Evolutionary conservation across 2,113 vertebrate genomes (phyloP).

Genomic region (Otus sunia): DNA sequence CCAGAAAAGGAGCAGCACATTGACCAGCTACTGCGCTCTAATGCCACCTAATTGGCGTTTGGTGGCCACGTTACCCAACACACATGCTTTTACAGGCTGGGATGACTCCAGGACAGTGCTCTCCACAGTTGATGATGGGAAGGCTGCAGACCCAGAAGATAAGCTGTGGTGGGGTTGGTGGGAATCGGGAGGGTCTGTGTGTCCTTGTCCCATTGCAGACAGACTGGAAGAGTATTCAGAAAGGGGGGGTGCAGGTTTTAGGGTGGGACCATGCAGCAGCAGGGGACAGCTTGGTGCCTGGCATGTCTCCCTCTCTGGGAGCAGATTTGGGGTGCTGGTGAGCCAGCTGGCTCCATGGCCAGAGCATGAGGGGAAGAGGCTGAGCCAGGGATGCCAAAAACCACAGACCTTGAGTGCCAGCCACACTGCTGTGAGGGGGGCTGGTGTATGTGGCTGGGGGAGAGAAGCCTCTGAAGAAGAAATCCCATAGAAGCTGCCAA

Average conservation of each 20-base stretch:
- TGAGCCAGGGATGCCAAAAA: not conserved
- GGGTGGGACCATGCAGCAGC: not conserved
- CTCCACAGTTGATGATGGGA: not conserved
- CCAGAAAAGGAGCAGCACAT: not conserved
- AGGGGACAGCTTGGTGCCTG: not conserved
- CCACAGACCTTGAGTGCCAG: too few species aligned
- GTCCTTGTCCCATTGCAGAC: not conserved
- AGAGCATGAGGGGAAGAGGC: not conserved
- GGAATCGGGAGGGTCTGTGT: rapidly evolving
- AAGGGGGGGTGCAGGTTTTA: rapidly evolving
- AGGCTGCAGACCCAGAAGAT: not conserved
- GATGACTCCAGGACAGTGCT: not conserved
- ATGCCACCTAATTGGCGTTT: not conserved
- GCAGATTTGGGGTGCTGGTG: not conserved
- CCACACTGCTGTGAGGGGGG: not conserved
- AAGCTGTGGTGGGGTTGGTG: not conserved
- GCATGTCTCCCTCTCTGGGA: rapidly evolving
- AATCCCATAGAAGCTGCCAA: not conserved
- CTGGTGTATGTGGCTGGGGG: not conserved
- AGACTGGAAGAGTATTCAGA: not conserved
- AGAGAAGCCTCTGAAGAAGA: not conserved
- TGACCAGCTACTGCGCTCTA: not conserved
- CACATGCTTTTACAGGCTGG: rapidly evolving
- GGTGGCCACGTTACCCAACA: not conserved
- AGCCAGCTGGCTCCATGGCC: rapidly evolving